Evolutionary conservation across 2,888 invertebrate species (phyloP).

Genomic region (Taenaris catops): DNA sequence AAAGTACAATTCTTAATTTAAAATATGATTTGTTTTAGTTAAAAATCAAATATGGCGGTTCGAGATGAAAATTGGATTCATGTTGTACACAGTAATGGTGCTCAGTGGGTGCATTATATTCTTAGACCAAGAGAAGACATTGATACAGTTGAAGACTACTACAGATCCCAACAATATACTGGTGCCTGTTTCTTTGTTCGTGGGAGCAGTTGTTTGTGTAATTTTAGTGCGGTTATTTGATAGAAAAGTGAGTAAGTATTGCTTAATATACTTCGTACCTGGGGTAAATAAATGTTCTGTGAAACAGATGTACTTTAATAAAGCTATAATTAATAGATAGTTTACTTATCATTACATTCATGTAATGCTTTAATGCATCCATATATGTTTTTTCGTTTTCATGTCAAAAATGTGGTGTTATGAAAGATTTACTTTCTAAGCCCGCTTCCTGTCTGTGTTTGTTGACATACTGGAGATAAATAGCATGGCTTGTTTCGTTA

Average conservation of each 20-base stretch:
- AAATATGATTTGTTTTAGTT: slow-evolving; percentile 34
- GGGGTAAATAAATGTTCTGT: no score
- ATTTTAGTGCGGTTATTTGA: slow-evolving; percentile 38
- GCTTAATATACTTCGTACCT: neutral
- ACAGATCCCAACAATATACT: slow-evolving; percentile 41
- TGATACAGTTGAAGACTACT: slow-evolving; percentile 40
- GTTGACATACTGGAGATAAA: no score
- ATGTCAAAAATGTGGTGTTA: no score
- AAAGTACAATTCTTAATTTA: no score
- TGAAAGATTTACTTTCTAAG: no score
- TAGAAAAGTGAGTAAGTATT: slow-evolving; percentile 42
- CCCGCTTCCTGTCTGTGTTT: no score
- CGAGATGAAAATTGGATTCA: slow-evolving; percentile 45
- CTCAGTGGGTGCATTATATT: slow-evolving; percentile 56
- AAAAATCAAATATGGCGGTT: slow-evolving; percentile 55
- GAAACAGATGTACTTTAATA: no score
- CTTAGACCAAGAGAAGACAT: slow-evolving; percentile 48
- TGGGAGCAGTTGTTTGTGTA: slow-evolving; percentile 36
- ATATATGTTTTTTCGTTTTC: no score
- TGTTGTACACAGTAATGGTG: slow-evolving; percentile 40
- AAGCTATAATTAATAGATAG: no score
- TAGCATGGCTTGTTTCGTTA: no score
- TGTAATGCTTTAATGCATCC: no score
- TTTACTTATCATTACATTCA: no score
- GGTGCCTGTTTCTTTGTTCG: slow-evolving; percentile 36